Conservation (phyloP, 2,797 vertebrate species). For the Sebastiscus tertius region DNA sequence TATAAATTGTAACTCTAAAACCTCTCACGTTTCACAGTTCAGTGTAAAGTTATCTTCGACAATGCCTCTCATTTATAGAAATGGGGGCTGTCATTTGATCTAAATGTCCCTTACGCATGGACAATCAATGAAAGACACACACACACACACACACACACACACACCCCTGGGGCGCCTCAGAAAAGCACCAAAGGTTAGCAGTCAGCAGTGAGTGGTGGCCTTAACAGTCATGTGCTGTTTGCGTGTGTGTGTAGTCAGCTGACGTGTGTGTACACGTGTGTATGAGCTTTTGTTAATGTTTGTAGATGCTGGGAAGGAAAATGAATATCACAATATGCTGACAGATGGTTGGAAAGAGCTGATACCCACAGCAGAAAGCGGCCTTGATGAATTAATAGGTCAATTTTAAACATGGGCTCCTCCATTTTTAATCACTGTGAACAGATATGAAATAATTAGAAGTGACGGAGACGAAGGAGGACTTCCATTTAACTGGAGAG, state of each 20-base stretch:
- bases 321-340: slow-evolving; percentile 48
- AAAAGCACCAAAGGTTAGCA: slow-evolving; percentile 39
- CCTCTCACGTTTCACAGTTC: neutral
- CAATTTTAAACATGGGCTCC: neutral
- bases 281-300: slow-evolving; percentile 6
- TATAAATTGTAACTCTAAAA: neutral
- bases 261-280: slow-evolving; percentile 1
- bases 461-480: slow-evolving; percentile 23
- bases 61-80: too few relatives aligned
- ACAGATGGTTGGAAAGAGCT: slow-evolving; percentile 61
- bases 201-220: slow-evolving; percentile 44
- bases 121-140: neutral
- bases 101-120: neutral
- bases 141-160: neutral
- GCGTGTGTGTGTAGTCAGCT: slow-evolving; percentile 32
- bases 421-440: slow-evolving; percentile 25
- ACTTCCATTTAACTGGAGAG: slow-evolving; percentile 1
- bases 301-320: slow-evolving; percentile 52
- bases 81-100: neutral
- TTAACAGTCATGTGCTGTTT: slow-evolving; percentile 59
- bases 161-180: neutral
- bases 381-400: slow-evolving; percentile 12
- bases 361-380: neutral
- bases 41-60: too few relatives aligned
- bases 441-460: slow-evolving; percentile 25